These are phyloP conservation scores for Pachymerium ferrugineum DNA, from an alignment of 2,888 invertebrate species.

Conservation along the genomic window DNA sequence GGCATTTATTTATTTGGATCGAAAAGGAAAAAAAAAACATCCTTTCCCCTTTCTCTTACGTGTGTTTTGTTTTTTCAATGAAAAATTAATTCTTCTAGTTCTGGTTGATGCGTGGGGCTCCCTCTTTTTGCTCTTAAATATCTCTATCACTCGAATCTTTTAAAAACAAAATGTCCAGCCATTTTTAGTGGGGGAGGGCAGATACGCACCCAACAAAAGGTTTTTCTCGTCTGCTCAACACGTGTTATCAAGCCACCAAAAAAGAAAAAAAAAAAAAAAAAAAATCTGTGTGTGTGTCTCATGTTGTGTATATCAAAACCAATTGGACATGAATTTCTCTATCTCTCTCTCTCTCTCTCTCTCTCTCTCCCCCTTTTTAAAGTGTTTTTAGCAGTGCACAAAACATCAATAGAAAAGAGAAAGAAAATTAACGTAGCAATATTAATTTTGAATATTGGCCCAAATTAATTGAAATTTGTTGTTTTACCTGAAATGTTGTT, in stretches of 20 bases:
- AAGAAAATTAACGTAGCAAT: too few relatives aligned
- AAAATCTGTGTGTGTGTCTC: background rate
- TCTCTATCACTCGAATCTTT: background rate
- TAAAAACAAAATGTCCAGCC: background rate
- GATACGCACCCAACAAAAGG: background rate
- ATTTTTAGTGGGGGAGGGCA: background rate
- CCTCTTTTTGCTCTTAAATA: background rate
- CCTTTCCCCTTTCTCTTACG: background rate
- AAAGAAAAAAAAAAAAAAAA: too few relatives aligned
- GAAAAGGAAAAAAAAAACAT: background rate
- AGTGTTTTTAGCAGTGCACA: too few relatives aligned
- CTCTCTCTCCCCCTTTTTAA: too few relatives aligned
- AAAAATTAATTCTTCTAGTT: too few relatives aligned
- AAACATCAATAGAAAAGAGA: too few relatives aligned
- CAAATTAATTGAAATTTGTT: too few relatives aligned
- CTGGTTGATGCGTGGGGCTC: background rate
- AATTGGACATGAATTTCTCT: too few relatives aligned
- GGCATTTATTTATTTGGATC: conserved; percentile 33
- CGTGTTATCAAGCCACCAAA: conserved; percentile 7
- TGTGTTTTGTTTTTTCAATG: background rate
- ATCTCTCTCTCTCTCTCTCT: too few relatives aligned
- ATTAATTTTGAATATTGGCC: too few relatives aligned
- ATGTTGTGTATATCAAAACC: too few relatives aligned
- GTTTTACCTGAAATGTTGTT: too few relatives aligned
- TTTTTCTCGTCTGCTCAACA: background rate